phyloP scores from a whole-genome alignment of 2,113 vertebrate genomes.

The Alligator mississippiensis region DNA sequence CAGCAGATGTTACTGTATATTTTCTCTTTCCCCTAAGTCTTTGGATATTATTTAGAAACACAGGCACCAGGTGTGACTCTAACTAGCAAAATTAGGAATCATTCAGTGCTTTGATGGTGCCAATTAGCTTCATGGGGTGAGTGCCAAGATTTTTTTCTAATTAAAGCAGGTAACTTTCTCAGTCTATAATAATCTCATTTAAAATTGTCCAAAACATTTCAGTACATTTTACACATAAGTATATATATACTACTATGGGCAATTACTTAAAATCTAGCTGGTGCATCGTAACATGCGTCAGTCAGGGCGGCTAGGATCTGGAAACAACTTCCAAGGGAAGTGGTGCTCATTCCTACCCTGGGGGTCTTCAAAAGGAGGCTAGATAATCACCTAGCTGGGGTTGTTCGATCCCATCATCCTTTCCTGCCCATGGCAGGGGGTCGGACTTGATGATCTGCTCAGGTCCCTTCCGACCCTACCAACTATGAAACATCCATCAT shows the following conservation, averaged over 20 bases:
- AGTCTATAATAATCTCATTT: slow-evolving; percentile 66
- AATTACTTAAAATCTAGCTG: neutral
- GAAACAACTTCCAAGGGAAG: too few species aligned
- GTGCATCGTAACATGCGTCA: neutral
- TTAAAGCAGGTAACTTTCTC: slow-evolving; percentile 69
- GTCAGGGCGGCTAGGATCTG: too few species aligned
- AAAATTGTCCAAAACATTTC: slow-evolving; percentile 65
- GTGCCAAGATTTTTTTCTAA: slow-evolving; percentile 65
- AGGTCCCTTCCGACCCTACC: too few species aligned
- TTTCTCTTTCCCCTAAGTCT: slow-evolving; percentile 18
- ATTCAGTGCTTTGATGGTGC: slow-evolving; percentile 69
- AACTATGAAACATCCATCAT: neutral
- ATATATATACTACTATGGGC: neutral
- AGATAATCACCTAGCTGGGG: too few species aligned
- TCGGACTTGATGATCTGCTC: too few species aligned
- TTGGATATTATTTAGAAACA: slow-evolving; percentile 22
- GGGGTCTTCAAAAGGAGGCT: too few species aligned
- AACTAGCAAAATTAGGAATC: slow-evolving; percentile 74
- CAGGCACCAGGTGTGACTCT: slow-evolving; percentile 77
- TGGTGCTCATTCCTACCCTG: too few species aligned
- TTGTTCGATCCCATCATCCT: too few species aligned
- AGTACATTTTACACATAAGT: neutral
- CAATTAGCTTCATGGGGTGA: slow-evolving; percentile 73
- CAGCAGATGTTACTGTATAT: slow-evolving; percentile 63
- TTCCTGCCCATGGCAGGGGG: too few species aligned